Percentiles rank a stretch among this genome's conserved stretches.
phyloP scores from a whole-genome alignment of 2,888 invertebrate species.

The Chrysolina haemoptera region DNA sequence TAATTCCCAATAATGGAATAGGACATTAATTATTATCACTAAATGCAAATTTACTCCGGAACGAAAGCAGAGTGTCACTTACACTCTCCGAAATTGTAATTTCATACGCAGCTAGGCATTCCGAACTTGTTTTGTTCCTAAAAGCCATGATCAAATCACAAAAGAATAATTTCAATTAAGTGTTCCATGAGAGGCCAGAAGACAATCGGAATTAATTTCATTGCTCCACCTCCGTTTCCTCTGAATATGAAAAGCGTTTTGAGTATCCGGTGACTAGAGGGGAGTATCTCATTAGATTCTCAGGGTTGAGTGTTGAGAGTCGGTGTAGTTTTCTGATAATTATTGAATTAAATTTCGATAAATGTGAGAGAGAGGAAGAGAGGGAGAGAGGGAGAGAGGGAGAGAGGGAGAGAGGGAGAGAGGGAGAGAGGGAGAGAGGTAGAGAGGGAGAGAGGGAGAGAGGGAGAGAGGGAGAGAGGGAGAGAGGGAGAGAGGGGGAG shows the following conservation, averaged over 20 bases:
- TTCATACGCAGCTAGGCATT: neutral
- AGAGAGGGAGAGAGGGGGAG: no score
- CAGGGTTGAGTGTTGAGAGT: no score
- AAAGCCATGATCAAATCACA: slow-evolving; percentile 38
- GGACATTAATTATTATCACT: neutral
- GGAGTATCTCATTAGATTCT: no score
- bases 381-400: no score
- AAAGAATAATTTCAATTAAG: slow-evolving; percentile 44
- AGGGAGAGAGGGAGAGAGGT: no score
- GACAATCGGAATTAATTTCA: slow-evolving; percentile 28
- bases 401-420: no score
- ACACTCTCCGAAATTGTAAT: slow-evolving; percentile 2
- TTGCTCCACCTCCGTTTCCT: neutral
- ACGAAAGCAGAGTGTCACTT: neutral
- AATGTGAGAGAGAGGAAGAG: no score
- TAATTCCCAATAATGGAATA: no score
- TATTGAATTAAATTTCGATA: no score
- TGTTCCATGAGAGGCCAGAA: slow-evolving; percentile 19
- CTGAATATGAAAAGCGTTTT: neutral
- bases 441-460: no score
- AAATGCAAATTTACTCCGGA: slow-evolving; percentile 3
- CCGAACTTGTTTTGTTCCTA: neutral
- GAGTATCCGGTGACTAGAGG: neutral
- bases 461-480: no score
- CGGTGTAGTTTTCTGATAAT: no score